Evolutionary conservation across 2,113 vertebrate genomes (phyloP), one percentile per base, ranked within the genome.

Genomic region (Pholis gunnellus): DNA sequence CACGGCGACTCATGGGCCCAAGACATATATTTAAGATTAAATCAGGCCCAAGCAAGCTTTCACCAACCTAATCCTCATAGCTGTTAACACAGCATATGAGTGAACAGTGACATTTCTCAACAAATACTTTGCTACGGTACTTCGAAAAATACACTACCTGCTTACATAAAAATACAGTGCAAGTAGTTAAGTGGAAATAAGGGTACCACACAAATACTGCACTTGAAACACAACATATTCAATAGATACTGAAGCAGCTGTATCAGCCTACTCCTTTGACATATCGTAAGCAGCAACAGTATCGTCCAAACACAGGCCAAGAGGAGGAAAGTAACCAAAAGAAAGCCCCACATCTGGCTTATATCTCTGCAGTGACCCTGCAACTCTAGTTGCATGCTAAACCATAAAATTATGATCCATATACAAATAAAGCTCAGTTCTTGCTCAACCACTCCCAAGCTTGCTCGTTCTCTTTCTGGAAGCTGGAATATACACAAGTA

Each of bases 211-310:
- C 20, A 60, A 50, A 73, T 15, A 76, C 18, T 18, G 13, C 25
- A 69, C 3, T 38, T 46, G 5, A 13, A 67, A 46, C 20, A 31
- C 1, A 25, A 9, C 5, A 14, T 34, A 40, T 22, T 69, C n/a
- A 44, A 27, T 31, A 27, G n/a, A 20, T 2, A 29, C 20, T 17
- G 6, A 70, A 70, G 70, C 18, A n/a, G 10, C 59, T 78, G 54
- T 52, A 61, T 9, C 44, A 46, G 22, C 25, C 18, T 74, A 73
- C 77, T 81, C 48, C 77, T 75, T 15, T 76, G 18, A 65, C 18
- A 68, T 54, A 69, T 9, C 17, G 5, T 50, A 14, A 25, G 61
- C 13, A 36, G 9, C 25, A 20, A 15, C 13, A 25, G 27, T 14
- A 7, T n/a, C 5, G 3, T 38, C 15, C 6, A 61, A 61, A 69